Evolutionary conservation across 1,140 invertebrate species (phyloP), one percentile per base, ranked within the genome.

Genomic region (Penaeus vannamei): DNA sequence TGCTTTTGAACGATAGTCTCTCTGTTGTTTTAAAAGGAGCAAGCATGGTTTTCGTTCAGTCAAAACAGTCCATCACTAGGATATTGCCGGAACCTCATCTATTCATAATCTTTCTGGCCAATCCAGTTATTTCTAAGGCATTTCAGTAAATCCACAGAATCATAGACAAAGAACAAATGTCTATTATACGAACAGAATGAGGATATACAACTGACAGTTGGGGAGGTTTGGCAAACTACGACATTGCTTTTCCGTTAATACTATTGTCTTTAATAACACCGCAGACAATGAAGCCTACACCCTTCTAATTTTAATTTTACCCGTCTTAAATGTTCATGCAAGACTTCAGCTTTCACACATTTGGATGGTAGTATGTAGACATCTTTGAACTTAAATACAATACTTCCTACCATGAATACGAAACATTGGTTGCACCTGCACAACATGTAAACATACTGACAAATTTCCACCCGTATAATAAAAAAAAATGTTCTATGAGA

Each of bases 381-480:
- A 36, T 89, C 84, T 87, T 32, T 29, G 80, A 91, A 17, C 72
- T 12, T 22, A 90, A 29, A 61, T 90, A 42, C 36, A 42, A 90
- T 53, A 62, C 23, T 42, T 4, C 36, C 4, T 66, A 91, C 69
- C 91, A 90, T 91, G 64, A 91, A 92, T 32, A 90, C 91, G 89
- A 84, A 84, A 83, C 91, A 84, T 22, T 89, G 26, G 32, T 91
- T 60, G 91, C 91, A 64, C 80, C 64, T 29, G 89, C 53, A 32
- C 46, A n/a, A 72, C 32, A 83, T 26, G 90, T 83, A 86, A 86
- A 90, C 59, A 42, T 7, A 4, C 91, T 89, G 72, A 90, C 22
- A 86, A 91, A 83, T 88, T 90, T 26, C 91, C 90, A 22, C 92
- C 90, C 79, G 86, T 91, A 77, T 84, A 90, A 85, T 91, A 86